These are phyloP conservation scores for Tetranychus truncatus DNA, from an alignment of 2,888 invertebrate genomes.

Conservation along the genomic window DNA sequence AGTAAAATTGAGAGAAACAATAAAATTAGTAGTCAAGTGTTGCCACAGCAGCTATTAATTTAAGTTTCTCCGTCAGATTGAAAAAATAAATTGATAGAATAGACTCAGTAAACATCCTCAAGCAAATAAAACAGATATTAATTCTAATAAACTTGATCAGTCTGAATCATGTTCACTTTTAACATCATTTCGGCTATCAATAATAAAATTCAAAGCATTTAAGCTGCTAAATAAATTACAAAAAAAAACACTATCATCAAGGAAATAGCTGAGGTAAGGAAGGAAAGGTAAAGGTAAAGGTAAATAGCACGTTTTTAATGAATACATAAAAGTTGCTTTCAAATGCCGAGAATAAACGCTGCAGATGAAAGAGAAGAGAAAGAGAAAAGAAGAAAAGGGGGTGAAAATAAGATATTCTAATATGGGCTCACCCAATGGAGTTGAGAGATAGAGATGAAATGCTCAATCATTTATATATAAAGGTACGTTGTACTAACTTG, in stretches of 20 bases:
- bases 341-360: background rate
- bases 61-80: no score
- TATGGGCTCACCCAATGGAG: no score
- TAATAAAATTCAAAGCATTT: background rate
- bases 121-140: no score
- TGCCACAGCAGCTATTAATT: no score
- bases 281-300: background rate
- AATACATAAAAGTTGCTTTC: background rate
- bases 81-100: no score
- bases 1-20: background rate
- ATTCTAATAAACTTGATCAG: no score
- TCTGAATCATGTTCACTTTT: background rate
- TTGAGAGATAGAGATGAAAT: background rate
- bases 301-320: background rate
- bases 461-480: background rate
- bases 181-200: background rate
- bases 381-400: background rate
- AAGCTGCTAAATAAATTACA: background rate
- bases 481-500: background rate
- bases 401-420: background rate
- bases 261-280: background rate
- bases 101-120: no score
- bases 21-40: background rate
- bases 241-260: background rate
- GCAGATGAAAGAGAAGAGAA: background rate